Evolutionary conservation across 1,140 invertebrate genomes (phyloP).

Genomic region (Branchinecta lindahli): DNA sequence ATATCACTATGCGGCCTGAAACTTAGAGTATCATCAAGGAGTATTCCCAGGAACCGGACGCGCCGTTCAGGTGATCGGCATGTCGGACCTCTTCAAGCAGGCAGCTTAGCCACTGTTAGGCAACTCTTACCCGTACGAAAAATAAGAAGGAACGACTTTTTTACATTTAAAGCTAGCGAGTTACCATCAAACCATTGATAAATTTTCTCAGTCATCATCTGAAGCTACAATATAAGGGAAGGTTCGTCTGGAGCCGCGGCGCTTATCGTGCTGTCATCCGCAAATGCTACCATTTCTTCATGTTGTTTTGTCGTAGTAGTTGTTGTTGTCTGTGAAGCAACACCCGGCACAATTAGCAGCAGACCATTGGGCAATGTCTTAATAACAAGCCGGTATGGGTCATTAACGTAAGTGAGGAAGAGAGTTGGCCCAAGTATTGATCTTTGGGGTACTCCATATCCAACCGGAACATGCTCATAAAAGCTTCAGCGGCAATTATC

Average conservation of each 20-base stretch:
- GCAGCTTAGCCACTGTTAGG: background rate
- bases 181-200: background rate
- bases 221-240: background rate
- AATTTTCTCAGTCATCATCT: slow-evolving; percentile 6
- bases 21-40: background rate
- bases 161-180: slow-evolving; percentile 5
- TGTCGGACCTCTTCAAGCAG: background rate
- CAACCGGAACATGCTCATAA: background rate
- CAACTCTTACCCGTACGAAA: slow-evolving; percentile 8
- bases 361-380: background rate
- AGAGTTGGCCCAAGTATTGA: background rate
- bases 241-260: too few species aligned
- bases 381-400: background rate
- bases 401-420: slow-evolving; percentile 4
- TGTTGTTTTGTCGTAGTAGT: too few species aligned
- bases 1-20: background rate
- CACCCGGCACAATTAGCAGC: background rate
- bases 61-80: too few species aligned
- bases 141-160: background rate
- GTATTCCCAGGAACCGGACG: slow-evolving; percentile 3
- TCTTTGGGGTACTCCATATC: too few species aligned
- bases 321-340: background rate
- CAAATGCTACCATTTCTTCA: too few species aligned
- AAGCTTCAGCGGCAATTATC: background rate
- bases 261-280: too few species aligned